A percentile compares a stretch with the other conserved stretches of the same genome.
Conservation (phyloP, 1,140 invertebrate species). For the Meloidogyne chitwoodi region DNA sequence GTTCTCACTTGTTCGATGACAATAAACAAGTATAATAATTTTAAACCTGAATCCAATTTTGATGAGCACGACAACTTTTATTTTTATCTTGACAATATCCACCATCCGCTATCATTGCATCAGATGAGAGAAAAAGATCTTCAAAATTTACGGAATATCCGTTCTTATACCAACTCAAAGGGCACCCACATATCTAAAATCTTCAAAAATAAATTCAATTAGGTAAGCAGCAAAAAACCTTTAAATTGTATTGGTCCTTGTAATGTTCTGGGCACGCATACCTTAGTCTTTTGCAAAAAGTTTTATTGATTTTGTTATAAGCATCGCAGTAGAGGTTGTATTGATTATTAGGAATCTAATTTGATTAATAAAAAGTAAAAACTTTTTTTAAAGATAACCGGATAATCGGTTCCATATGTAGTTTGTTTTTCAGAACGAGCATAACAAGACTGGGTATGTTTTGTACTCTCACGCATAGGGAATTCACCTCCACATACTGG, state of each 20-base stretch:
- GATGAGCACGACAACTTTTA: slow-evolving; percentile 13
- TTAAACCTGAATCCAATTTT: slow-evolving; percentile 13
- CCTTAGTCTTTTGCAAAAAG: slow-evolving; percentile 89
- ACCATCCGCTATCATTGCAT: background rate
- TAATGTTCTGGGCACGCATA: slow-evolving; percentile 95
- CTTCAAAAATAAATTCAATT: background rate
- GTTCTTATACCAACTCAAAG: slow-evolving; percentile 19
- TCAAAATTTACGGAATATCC: slow-evolving; percentile 1
- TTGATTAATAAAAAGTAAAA: background rate
- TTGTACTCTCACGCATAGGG: slow-evolving; percentile 17
- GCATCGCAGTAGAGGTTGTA: slow-evolving; percentile 88
- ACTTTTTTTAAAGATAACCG: background rate
- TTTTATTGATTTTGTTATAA: slow-evolving; percentile 78
- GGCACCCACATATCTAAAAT: slow-evolving; percentile 14
- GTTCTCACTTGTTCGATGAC: no score
- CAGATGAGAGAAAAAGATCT: background rate
- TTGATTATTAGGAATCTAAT: slow-evolving; percentile 41
- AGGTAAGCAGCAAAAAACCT: no score
- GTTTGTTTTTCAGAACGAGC: slow-evolving; percentile 86
- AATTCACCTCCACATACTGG: slow-evolving; percentile 42
- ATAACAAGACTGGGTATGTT: slow-evolving; percentile 63
- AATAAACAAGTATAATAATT: background rate
- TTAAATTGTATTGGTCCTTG: slow-evolving; percentile 72
- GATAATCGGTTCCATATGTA: slow-evolving; percentile 75
- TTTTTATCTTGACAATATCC: slow-evolving; percentile 8